These are phyloP conservation scores for Zaprionus obscuricornis DNA, from an alignment of 2,888 invertebrate species.

Conservation along the genomic window DNA sequence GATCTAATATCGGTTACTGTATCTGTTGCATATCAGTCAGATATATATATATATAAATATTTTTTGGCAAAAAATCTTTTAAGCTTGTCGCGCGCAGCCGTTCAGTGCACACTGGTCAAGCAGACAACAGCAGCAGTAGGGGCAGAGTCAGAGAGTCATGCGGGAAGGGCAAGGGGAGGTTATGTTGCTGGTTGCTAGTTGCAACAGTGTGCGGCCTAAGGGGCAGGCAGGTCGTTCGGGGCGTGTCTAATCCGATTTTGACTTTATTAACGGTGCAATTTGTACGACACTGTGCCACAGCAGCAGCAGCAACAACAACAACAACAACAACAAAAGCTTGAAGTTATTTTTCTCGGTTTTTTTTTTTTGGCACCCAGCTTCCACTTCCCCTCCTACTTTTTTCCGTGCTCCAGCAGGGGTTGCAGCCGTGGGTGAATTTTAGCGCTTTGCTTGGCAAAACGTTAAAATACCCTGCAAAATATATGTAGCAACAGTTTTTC, in stretches of 20 bases:
- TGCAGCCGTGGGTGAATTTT: too few species aligned
- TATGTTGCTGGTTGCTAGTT: background rate
- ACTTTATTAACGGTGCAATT: constrained; percentile 75
- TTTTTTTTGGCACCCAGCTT: too few species aligned
- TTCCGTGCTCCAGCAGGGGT: too few species aligned
- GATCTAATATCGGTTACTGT: constrained; percentile 47
- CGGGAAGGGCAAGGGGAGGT: background rate
- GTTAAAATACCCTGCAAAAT: too few species aligned
- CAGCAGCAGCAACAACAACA: constrained; percentile 11
- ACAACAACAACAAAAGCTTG: constrained; percentile 15
- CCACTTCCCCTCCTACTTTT: too few species aligned
- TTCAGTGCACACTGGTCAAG: too few species aligned
- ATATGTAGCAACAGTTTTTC: too few species aligned
- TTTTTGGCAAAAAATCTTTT: too few species aligned
- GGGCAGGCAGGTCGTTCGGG: constrained; percentile 30
- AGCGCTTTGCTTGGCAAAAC: too few species aligned
- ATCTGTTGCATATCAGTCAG: constrained; percentile 20
- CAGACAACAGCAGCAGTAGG: too few species aligned
- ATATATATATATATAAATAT: too few species aligned
- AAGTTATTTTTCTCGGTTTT: constrained; percentile 25
- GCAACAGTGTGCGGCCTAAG: constrained; percentile 18
- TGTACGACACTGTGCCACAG: constrained; percentile 57
- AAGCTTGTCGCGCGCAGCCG: too few species aligned
- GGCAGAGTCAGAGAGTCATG: background rate
- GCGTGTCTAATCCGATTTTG: constrained; percentile 72